phyloP scores from a whole-genome alignment of 2,888 invertebrate species.

The Cactoblastis cactorum region DNA sequence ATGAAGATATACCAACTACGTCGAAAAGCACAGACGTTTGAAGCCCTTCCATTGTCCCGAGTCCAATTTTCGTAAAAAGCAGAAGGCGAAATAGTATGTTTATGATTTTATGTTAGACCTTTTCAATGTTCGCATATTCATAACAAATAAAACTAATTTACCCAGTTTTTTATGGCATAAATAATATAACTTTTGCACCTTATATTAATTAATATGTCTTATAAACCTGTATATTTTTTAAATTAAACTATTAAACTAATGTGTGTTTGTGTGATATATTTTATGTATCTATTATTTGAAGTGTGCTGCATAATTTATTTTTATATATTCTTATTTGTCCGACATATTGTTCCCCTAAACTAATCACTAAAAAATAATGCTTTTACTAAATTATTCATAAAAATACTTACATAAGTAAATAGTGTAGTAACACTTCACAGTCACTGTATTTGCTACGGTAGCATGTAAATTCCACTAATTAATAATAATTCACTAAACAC shows the following conservation, averaged over 20 bases:
- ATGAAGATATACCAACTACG: conserved; percentile 49
- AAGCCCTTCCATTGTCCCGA: conserved; percentile 34
- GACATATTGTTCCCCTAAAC: too few relatives aligned
- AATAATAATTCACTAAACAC: too few relatives aligned
- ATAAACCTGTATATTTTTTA: not conserved
- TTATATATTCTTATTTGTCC: conserved; percentile 13
- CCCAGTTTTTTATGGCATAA: not conserved
- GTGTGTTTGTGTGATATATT: too few relatives aligned
- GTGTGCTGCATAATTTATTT: conserved; percentile 3
- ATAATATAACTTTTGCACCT: not conserved
- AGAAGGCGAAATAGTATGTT: conserved; percentile 63
- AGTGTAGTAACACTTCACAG: not conserved
- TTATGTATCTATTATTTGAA: not conserved
- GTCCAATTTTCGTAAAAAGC: conserved; percentile 36
- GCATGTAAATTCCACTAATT: not conserved
- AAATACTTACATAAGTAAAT: not conserved
- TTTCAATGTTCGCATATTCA: conserved; percentile 13
- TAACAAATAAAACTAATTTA: not conserved
- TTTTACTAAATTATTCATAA: not conserved
- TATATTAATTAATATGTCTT: not conserved
- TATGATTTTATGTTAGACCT: conserved; percentile 31
- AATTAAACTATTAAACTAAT: not conserved
- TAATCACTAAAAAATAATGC: too few relatives aligned
- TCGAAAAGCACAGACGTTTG: conserved; percentile 73
- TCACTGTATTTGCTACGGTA: not conserved